Evolutionary conservation across 2,113 vertebrate species (phyloP), one percentile per base, ranked within the genome.

Genomic region (Perca fluviatilis): DNA sequence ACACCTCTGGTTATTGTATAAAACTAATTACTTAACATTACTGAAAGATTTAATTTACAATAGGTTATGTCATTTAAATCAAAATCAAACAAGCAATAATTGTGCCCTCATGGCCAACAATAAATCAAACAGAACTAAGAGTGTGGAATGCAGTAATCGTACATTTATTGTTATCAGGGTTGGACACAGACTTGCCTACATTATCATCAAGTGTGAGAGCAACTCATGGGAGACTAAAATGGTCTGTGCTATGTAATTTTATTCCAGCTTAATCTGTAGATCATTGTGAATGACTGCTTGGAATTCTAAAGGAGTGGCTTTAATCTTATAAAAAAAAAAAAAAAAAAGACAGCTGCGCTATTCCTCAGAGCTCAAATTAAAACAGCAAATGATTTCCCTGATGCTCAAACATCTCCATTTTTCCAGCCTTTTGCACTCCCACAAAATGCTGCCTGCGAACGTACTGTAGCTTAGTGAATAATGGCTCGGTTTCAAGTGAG

Each of bases 191-290:
- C 33, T 43, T 1, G 40, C 40, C 40, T 1, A 36, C 62, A 71
- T 72, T 88, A 84, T 90, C 62, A 80, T 64, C 1, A 7, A 73
- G 23, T 30, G 62, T 23, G n/a, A 77, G 43, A 82, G 40, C 36
- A 23, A 51, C 67, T 77, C 53, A 80, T 33, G 30, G 51, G 51
- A 73, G 53, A 78, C 51, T 56, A 4, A 82, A 88, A 73, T 30
- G 50, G 40, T 50, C 43, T 46, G 61, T 43, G 81, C 68, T 69
- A 23, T 65, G 47, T 69, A n/a, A 70, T 23, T 63, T 49, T 68
- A 43, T 76, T 51, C 15, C 54, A 67, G 21, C 51, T 27, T 71
- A 57, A 82, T 76, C 65, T 65, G 58, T 27, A 25, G 70, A 53
- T 50, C 18, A 25, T 50, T 25, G 56, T 51, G 70, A 82, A 46